These are phyloP conservation scores for Epicampocera succincta DNA, from an alignment of 2,888 invertebrate genomes.

Conservation along the genomic window DNA sequence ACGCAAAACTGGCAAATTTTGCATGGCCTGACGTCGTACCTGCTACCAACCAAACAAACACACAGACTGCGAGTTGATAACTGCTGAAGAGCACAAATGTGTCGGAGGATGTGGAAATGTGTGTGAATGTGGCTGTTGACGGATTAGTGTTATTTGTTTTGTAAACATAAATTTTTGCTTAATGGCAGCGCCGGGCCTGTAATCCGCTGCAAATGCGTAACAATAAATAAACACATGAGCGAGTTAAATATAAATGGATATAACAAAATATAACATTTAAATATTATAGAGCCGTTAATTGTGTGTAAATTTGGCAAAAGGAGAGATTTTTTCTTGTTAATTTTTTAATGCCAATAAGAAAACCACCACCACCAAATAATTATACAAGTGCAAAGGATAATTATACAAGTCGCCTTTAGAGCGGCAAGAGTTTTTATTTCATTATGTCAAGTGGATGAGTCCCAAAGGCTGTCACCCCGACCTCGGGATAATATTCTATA, in stretches of 20 bases:
- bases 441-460: no score
- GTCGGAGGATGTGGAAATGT: constrained; percentile 10
- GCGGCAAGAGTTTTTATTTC: no score
- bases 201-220: constrained; percentile 34
- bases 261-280: neutral
- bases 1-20: constrained; percentile 51
- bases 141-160: constrained; percentile 64
- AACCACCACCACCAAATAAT: no score
- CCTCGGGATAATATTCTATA: no score
- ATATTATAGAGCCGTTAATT: no score
- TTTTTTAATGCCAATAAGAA: no score
- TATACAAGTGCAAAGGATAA: no score
- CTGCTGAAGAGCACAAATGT: neutral
- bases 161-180: constrained; percentile 50
- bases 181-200: constrained; percentile 10
- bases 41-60: constrained; percentile 18
- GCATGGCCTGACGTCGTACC: constrained; percentile 19
- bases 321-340: no score
- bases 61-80: neutral
- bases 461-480: no score
- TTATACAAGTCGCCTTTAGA: no score
- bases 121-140: constrained; percentile 42
- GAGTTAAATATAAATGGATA: neutral
- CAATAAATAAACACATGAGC: constrained; percentile 4
- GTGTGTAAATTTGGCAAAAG: no score